These are phyloP conservation scores for Lepeophtheirus nordmannii DNA, from an alignment of 2,888 invertebrate genomes.

Conservation along the genomic window DNA sequence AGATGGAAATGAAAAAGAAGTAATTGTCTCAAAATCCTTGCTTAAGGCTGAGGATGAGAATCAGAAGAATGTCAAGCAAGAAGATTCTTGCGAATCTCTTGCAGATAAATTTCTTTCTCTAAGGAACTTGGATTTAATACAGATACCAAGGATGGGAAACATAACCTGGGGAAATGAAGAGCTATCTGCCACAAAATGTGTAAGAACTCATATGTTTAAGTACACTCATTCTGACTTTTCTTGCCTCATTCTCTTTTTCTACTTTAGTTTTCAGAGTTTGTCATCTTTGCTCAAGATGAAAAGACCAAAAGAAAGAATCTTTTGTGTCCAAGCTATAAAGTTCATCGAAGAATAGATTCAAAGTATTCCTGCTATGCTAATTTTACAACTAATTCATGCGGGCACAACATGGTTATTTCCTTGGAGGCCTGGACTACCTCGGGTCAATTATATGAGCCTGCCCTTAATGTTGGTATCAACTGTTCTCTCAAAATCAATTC, in stretches of 20 bases:
- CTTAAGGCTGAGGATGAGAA: no score
- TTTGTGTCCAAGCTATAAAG: background rate
- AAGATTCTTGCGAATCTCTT: no score
- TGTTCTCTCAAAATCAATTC: background rate
- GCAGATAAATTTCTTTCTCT: background rate
- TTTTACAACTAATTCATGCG: background rate
- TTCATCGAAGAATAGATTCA: background rate
- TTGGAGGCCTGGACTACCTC: background rate
- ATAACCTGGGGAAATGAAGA: background rate
- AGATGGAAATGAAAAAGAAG: background rate
- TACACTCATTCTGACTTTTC: no score
- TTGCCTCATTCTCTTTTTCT: background rate
- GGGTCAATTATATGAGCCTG: background rate
- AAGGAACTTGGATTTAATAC: background rate
- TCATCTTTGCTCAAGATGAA: conserved; percentile 4
- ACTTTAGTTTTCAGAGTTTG: background rate
- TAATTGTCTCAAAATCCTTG: background rate
- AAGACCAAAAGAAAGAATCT: background rate
- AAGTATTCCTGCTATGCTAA: background rate
- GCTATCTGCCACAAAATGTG: background rate
- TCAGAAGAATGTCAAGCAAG: no score
- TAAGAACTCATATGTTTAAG: background rate
- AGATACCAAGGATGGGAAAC: background rate
- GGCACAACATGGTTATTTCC: background rate
- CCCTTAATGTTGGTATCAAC: background rate